A percentile compares a stretch with the other conserved stretches of the same genome.
These are phyloP conservation scores for Helleia helle DNA, from an alignment of 2,888 invertebrate genomes.

Conservation along the genomic window DNA sequence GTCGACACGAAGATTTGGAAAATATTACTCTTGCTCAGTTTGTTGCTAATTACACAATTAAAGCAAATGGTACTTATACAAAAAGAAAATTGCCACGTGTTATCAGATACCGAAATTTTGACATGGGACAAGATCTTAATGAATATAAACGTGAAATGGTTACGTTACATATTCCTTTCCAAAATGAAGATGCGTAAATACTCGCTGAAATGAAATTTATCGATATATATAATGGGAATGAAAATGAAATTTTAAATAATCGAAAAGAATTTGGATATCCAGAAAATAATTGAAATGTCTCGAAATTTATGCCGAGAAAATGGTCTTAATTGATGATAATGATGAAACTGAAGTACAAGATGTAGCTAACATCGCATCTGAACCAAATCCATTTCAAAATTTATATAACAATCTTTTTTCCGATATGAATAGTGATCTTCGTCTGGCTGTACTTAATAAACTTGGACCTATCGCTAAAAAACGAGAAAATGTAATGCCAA, in stretches of 20 bases:
- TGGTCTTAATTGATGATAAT: no score
- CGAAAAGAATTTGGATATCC: slow-evolving; percentile 32
- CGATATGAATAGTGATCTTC: no score
- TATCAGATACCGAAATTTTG: slow-evolving; percentile 36
- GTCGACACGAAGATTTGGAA: slow-evolving; percentile 32
- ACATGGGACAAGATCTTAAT: slow-evolving; percentile 30
- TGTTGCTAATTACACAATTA: slow-evolving; percentile 30
- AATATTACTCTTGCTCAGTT: slow-evolving; percentile 35
- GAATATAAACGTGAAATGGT: slow-evolving; percentile 41
- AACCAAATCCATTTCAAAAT: no score
- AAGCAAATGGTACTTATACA: slow-evolving; percentile 19
- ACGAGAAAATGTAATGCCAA: no score
- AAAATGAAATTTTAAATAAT: slow-evolving; percentile 25
- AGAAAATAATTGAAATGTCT: slow-evolving; percentile 26
- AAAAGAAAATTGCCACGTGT: slow-evolving; percentile 26
- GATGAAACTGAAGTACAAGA: no score
- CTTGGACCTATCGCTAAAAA: no score
- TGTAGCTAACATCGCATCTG: no score
- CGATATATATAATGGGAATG: slow-evolving; percentile 29
- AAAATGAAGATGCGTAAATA: slow-evolving; percentile 35
- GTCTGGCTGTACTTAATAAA: no score
- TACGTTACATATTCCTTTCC: slow-evolving; percentile 34
- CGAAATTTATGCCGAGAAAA: slow-evolving; percentile 6
- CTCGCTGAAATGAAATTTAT: slow-evolving; percentile 14
- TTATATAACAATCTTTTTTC: no score